Base-by-base conservation (phyloP, 1,140 invertebrate species). In the Apis florea region DNA sequence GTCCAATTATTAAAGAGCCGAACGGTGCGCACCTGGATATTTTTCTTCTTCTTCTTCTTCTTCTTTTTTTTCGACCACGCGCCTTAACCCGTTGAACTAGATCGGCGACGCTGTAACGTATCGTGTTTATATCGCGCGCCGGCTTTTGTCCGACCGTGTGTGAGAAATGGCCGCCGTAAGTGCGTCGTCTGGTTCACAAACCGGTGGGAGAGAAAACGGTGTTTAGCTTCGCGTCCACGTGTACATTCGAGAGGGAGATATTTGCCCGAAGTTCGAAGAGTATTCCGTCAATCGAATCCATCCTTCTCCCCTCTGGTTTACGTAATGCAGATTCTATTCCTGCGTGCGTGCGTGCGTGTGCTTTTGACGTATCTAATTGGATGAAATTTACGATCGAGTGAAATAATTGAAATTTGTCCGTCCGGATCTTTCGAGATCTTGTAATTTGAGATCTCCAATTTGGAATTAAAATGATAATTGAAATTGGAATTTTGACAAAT, bases 121-220 rank as follows among this genome's bases (percentile, higher is more conserved):
- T 40, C 31, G 31, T 21, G 69, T 49, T 49, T 26, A 15, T 15
- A 31, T 13, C 11, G 6, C 17, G 61, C 72, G 80, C 79, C 47
- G 8, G 81, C 81, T 83, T 87, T 87, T 87, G 81, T 87, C 61
- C 47, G 68, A 83, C 58, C 85, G n/a, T 40, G 31, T 6, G 85
- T 86, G 84, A 86, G 84, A 87, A 85, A 87, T 67, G 81, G 53
- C 24, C 63, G 56, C 54, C 68, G 71, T 74, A 26, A 85, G 21
- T 71, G 63, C 69, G 67, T 59, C 83, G 84, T 58, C 75, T 78
- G 74, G 58, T 69, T 83, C 84, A 83, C 71, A 54, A 83, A 79
- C 53, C 64, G 47, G 53, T 47, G 51, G 10, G 19, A 13, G 75
- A 24, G 26, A 72, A 71, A 79, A 51, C 47, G 53, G 61, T 79